Evolutionary conservation across 2,113 vertebrate species (phyloP).

Genomic region (Columbina picui): DNA sequence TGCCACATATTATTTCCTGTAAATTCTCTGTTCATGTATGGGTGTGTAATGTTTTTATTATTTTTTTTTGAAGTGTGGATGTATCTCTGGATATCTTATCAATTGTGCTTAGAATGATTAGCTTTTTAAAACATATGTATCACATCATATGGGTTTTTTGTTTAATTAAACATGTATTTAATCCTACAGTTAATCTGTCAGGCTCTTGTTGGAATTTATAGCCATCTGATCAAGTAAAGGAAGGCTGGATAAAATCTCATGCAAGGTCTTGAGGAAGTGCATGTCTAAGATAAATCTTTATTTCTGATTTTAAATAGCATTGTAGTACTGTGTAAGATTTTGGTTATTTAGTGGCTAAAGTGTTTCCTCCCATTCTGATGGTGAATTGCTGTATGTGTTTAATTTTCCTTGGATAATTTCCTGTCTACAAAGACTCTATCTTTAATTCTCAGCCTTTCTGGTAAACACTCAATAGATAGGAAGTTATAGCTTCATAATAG

Average conservation of each 20-base stretch:
- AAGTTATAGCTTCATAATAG: conserved; percentile 57
- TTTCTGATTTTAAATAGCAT: background rate
- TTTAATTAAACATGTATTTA: background rate
- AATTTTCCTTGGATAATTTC: conserved; percentile 52
- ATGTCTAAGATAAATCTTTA: background rate
- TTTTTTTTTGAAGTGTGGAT: background rate
- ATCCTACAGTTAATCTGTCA: background rate
- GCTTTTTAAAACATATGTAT: background rate
- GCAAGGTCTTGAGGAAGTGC: background rate
- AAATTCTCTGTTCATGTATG: background rate
- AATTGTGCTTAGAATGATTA: background rate
- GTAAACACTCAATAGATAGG: conserved; percentile 57
- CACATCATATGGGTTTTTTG: background rate
- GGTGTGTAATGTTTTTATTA: background rate
- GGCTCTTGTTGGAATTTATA: background rate
- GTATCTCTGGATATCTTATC: background rate
- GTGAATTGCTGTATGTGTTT: conserved; percentile 46
- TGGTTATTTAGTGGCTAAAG: background rate
- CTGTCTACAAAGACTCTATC: conserved; percentile 43
- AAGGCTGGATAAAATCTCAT: background rate
- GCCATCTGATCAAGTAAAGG: background rate
- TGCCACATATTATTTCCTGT: background rate
- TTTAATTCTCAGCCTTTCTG: conserved; percentile 51
- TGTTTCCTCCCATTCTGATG: conserved; percentile 38
- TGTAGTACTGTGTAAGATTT: background rate